Percentiles rank a stretch among this genome's conserved stretches.
These are phyloP conservation scores for Pissodes strobi DNA, from an alignment of 1,140 invertebrate genomes.

Conservation along the genomic window DNA sequence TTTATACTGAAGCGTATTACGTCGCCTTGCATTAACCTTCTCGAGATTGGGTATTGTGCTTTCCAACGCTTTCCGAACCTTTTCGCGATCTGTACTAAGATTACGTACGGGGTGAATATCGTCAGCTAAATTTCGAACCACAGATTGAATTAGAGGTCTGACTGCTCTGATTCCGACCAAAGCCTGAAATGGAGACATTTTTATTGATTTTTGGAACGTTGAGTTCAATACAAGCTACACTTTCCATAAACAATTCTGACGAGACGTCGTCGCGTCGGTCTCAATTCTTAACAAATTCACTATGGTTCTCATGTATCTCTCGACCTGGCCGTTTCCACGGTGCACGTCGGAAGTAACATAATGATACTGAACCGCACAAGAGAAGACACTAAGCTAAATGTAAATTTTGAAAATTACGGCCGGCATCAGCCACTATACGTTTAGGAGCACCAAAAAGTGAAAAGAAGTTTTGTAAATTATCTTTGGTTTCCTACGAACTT, in stretches of 20 bases:
- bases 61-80: not conserved
- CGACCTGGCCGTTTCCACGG: constrained; percentile 49
- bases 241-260: constrained; percentile 23
- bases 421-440: constrained; percentile 38
- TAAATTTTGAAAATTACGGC: not conserved
- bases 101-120: constrained; percentile 10
- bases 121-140: not conserved
- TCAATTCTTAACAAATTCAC: constrained; percentile 39
- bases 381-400: not conserved
- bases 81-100: constrained; percentile 7
- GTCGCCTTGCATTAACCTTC: not conserved
- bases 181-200: constrained; percentile 11
- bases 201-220: constrained; percentile 29
- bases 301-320: too few species aligned
- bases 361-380: constrained; percentile 13
- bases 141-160: constrained; percentile 5
- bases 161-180: constrained; percentile 14
- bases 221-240: constrained; percentile 29
- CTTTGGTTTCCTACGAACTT: not conserved
- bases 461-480: constrained; percentile 1
- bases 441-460: constrained; percentile 29
- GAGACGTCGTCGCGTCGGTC: constrained; percentile 10
- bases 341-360: constrained; percentile 35
- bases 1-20: not conserved
- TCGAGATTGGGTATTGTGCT: not conserved